These are phyloP conservation scores for Siphamia tubifer DNA, from an alignment of 2,113 vertebrate species.

Conservation along the genomic window DNA sequence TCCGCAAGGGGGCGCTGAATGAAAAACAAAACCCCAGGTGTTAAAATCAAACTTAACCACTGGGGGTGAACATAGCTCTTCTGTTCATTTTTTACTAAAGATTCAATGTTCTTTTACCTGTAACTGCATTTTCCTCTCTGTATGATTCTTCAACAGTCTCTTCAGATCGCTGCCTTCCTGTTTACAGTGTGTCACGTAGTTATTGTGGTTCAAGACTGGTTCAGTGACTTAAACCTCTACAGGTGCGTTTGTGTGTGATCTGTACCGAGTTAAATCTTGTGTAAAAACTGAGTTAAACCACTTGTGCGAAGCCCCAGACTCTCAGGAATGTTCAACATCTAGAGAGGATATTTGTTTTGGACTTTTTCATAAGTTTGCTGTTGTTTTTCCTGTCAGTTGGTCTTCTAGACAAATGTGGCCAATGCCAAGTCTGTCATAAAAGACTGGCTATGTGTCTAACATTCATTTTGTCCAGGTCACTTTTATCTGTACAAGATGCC, in stretches of 20 bases:
- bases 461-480: too few relatives aligned
- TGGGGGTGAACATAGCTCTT: too few relatives aligned
- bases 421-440: not conserved
- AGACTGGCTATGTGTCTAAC: not conserved
- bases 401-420: not conserved
- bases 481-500: not conserved
- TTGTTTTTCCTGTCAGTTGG: slow-evolving; percentile 10
- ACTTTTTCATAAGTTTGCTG: slow-evolving; percentile 34
- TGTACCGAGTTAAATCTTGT: not conserved
- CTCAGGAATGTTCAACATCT: slow-evolving; percentile 43
- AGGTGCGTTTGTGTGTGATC: slow-evolving; percentile 68
- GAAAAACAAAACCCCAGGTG: not conserved
- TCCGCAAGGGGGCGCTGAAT: slow-evolving; percentile 17
- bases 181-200: slow-evolving; percentile 93
- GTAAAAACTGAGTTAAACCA: too few relatives aligned
- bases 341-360: slow-evolving; percentile 56
- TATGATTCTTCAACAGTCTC: slow-evolving; percentile 76
- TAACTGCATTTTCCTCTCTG: not conserved
- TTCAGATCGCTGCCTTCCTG: slow-evolving; percentile 91
- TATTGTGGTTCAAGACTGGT: slow-evolving; percentile 92
- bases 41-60: too few relatives aligned
- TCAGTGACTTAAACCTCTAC: slow-evolving; percentile 90
- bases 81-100: not conserved
- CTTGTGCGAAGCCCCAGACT: too few relatives aligned
- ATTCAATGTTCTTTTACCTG: not conserved